A percentile compares a stretch with the other conserved stretches of the same genome.
Conservation (phyloP, 2,888 invertebrate species). For the Tupiocoris notatus region DNA sequence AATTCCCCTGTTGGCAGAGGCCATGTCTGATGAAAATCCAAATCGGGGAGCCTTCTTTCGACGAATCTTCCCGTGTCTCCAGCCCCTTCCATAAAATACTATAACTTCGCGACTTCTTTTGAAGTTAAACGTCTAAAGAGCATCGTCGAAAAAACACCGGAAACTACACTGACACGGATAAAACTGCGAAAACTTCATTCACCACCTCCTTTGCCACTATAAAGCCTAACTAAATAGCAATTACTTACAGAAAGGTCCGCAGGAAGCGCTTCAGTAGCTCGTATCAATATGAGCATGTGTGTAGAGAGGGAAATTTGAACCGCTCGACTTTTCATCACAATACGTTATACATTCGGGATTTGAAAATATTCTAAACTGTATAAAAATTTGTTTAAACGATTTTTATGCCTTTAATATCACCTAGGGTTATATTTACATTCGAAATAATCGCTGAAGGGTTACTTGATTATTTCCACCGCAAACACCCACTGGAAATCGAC, state of each 20-base stretch:
- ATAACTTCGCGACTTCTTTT: slow-evolving; percentile 43
- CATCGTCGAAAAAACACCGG: slow-evolving; percentile 8
- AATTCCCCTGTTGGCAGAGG: slow-evolving; percentile 82
- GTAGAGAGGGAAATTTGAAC: neutral
- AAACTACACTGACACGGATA: neutral
- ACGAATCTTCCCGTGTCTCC: slow-evolving; percentile 42
- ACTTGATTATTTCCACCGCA: no score
- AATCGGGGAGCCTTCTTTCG: slow-evolving; percentile 42
- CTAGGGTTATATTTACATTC: no score
- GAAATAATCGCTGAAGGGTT: no score
- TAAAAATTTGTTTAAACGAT: no score
- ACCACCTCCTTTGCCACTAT: slow-evolving; percentile 9
- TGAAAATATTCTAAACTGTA: no score
- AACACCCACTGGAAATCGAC: no score
- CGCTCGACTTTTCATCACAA: no score
- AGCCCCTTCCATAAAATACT: slow-evolving; percentile 49
- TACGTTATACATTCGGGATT: no score
- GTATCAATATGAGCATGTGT: neutral
- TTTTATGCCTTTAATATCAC: no score
- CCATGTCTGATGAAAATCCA: slow-evolving; percentile 58
- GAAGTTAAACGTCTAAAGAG: slow-evolving; percentile 17
- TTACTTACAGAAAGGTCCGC: neutral
- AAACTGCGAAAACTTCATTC: slow-evolving; percentile 19
- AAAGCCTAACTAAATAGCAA: neutral
- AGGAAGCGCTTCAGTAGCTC: neutral